These are phyloP conservation scores for Aplochiton taeniatus DNA, from an alignment of 2,797 vertebrate species.

Conservation along the genomic window DNA sequence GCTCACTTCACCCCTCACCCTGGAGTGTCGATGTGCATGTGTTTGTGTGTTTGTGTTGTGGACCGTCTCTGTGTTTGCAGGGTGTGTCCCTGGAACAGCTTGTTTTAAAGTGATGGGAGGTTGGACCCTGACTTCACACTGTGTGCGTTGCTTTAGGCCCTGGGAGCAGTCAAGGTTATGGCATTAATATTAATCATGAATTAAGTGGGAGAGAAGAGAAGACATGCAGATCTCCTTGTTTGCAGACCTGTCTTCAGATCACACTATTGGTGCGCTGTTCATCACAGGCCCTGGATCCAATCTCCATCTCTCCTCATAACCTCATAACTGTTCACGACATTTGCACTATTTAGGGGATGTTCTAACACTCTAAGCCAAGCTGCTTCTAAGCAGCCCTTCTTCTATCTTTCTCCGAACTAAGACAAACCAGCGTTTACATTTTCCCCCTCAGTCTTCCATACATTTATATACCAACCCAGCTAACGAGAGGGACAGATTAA, in stretches of 20 bases:
- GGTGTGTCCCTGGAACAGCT: constrained; percentile 67
- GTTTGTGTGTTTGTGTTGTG: constrained; percentile 9
- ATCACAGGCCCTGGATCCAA: no score
- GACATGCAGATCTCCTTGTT: constrained; percentile 23
- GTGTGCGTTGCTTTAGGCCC: constrained; percentile 49
- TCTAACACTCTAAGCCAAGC: no score
- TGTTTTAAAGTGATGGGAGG: constrained; percentile 66
- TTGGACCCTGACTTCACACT: constrained; percentile 66
- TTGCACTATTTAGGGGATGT: no score
- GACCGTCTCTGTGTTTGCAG: constrained; percentile 40
- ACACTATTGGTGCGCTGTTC: no score
- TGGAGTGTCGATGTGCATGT: constrained; percentile 9
- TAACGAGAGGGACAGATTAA: constrained; percentile 50
- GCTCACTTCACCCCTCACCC: not conserved
- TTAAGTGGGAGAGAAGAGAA: constrained; percentile 46
- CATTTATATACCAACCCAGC: constrained; percentile 19
- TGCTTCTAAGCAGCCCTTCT: no score
- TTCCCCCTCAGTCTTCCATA: constrained; percentile 24
- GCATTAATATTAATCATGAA: constrained; percentile 68
- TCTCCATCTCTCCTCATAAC: no score
- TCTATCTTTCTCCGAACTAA: not conserved
- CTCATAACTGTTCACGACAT: no score
- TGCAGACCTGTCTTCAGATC: not conserved
- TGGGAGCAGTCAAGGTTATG: constrained; percentile 67
- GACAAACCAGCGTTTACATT: constrained; percentile 17